Conservation (phyloP, 2,113 vertebrate species). For the Excalfactoria chinensis region DNA sequence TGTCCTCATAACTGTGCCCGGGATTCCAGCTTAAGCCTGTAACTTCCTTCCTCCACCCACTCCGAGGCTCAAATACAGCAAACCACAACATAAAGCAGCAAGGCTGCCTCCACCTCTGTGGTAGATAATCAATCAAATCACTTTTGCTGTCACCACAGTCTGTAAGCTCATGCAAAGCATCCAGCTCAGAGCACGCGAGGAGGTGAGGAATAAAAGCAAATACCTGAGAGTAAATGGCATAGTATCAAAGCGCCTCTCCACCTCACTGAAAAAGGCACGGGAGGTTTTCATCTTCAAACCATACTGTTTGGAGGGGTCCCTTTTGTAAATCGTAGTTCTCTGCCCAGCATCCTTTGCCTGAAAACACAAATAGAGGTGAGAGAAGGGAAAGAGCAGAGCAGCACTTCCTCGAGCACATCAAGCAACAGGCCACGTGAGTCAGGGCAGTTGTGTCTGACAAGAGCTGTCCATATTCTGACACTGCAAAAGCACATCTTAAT, state of each 20-base stretch:
- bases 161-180: neutral
- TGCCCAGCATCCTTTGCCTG: conserved; percentile 94
- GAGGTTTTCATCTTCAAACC: conserved; percentile 99
- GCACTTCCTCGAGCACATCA: rapidly evolving
- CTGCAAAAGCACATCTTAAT: rapidly evolving
- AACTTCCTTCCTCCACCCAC: neutral
- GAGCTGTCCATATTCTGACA: rapidly evolving
- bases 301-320: conserved; percentile 96
- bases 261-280: conserved; percentile 96
- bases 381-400: too few relatives aligned
- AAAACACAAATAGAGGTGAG: neutral
- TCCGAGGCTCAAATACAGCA: neutral
- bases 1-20: neutral
- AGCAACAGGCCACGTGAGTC: rapidly evolving
- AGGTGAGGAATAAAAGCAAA: neutral
- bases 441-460: neutral
- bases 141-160: neutral
- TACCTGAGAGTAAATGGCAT: conserved; percentile 98
- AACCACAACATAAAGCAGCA: neutral
- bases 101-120: neutral
- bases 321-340: conserved; percentile 97
- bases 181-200: neutral
- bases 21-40: neutral
- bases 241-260: conserved; percentile 93
- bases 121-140: rapidly evolving